Percentiles rank a stretch among this genome's conserved stretches.
These are phyloP conservation scores for Brenthis hecate DNA, from an alignment of 2,888 invertebrate species.

Conservation along the genomic window DNA sequence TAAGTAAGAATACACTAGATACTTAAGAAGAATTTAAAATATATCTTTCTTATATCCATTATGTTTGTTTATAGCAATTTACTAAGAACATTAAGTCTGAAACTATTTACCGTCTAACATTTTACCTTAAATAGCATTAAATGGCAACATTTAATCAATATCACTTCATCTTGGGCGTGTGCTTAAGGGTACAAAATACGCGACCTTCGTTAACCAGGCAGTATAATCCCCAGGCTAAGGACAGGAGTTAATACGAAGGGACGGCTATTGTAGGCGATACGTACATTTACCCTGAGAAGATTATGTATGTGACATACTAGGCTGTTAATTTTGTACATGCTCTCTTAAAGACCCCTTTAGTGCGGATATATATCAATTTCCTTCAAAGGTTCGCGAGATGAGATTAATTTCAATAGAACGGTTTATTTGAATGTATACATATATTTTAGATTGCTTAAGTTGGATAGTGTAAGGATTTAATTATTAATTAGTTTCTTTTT, in stretches of 20 bases:
- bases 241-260: conserved; percentile 71
- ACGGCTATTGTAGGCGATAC: conserved; percentile 67
- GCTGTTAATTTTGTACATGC: conserved; percentile 69
- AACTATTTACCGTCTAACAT: neutral
- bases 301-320: conserved; percentile 58
- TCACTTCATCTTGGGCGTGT: conserved; percentile 51
- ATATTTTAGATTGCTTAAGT: neutral
- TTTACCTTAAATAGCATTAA: neutral
- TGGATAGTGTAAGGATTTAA: too few species aligned
- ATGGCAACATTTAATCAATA: conserved; percentile 32
- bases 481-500: too few species aligned
- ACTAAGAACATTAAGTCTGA: neutral
- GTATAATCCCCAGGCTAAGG: conserved; percentile 60
- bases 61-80: too few species aligned
- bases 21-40: too few species aligned
- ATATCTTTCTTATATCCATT: too few species aligned
- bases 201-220: conserved; percentile 53
- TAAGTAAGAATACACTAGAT: too few species aligned
- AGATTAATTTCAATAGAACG: conserved; percentile 30
- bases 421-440: conserved; percentile 4
- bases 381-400: conserved; percentile 24
- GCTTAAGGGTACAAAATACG: conserved; percentile 50
- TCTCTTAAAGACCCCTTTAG: conserved; percentile 47
- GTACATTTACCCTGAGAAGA: conserved; percentile 66
- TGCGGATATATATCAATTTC: conserved; percentile 42